Conservation (phyloP, 1,140 invertebrate genomes). For the Eriosoma lanigerum region DNA sequence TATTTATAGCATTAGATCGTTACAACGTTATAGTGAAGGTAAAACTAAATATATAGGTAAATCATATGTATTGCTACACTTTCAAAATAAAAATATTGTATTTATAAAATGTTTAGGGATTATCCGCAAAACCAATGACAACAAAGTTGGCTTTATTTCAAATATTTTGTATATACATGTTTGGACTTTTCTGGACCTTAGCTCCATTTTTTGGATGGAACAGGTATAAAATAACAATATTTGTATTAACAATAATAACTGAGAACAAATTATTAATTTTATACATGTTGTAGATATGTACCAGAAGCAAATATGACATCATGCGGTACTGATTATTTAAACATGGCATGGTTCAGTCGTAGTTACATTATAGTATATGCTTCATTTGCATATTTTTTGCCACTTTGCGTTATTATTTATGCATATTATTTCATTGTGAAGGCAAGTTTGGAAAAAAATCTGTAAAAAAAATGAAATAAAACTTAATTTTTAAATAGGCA, state of each 20-base stretch:
- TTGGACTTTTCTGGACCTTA: constrained; percentile 69
- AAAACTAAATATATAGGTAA: constrained; percentile 18
- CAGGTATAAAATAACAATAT: constrained; percentile 64
- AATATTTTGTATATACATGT: constrained; percentile 71
- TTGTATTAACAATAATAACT: neutral
- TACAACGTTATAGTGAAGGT: constrained; percentile 83
- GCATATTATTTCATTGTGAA: constrained; percentile 78
- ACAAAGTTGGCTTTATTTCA: constrained; percentile 68
- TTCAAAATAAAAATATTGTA: neutral
- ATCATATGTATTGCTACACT: neutral
- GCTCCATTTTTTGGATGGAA: constrained; percentile 79
- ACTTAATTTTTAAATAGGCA: constrained; percentile 60
- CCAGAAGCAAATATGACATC: constrained; percentile 86
- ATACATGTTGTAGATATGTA: constrained; percentile 67
- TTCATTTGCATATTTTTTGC: constrained; percentile 72
- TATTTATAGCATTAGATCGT: constrained; percentile 76
- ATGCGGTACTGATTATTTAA: constrained; percentile 81
- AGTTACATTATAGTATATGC: constrained; percentile 73
- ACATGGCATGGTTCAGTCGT: constrained; percentile 65
- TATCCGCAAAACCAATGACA: constrained; percentile 71
- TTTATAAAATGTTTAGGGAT: constrained; percentile 64
- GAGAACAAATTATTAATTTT: neutral
- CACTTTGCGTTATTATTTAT: constrained; percentile 72
- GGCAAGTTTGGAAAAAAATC: constrained; percentile 57
- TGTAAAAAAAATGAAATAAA: neutral